These are phyloP conservation scores for Conopomorpha cramerella DNA, from an alignment of 1,140 invertebrate species.

Conservation along the genomic window DNA sequence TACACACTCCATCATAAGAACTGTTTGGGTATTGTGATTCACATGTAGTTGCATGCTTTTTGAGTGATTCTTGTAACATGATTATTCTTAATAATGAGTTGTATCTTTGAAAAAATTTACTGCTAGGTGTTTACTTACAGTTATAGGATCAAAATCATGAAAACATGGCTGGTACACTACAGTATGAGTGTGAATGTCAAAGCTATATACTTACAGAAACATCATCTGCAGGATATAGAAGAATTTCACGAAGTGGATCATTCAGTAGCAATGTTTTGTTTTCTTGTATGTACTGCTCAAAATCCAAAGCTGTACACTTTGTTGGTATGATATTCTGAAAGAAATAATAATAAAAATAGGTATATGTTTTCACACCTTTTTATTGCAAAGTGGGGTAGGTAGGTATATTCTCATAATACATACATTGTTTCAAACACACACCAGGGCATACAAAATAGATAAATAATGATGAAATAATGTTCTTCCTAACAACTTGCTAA, in stretches of 20 bases:
- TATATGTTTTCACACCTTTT: not conserved
- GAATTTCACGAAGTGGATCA: slow-evolving; percentile 87
- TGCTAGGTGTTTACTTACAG: too few species aligned
- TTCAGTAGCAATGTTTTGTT: slow-evolving; percentile 91
- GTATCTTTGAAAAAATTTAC: too few species aligned
- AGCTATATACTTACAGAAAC: slow-evolving; percentile 74
- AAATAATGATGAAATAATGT: too few species aligned
- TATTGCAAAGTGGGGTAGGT: not conserved
- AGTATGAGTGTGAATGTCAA: not conserved
- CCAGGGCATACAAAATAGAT: too few species aligned
- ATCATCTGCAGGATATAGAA: slow-evolving; percentile 90
- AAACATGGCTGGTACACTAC: slow-evolving; percentile 1
- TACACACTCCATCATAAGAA: too few species aligned
- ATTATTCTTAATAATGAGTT: too few species aligned
- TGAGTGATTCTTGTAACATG: too few species aligned
- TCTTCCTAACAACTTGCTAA: not conserved
- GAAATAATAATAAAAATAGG: slow-evolving; percentile 5
- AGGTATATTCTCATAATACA: not conserved
- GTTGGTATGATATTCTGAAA: slow-evolving; percentile 42
- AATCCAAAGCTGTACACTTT: slow-evolving; percentile 72
- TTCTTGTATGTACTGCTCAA: slow-evolving; percentile 86
- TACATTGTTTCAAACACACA: not conserved
- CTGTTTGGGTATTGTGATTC: too few species aligned
- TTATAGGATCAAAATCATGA: too few species aligned
- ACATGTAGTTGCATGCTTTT: too few species aligned